phyloP scores from a whole-genome alignment of 2,888 invertebrate species.

The Epirrita christyi region DNA sequence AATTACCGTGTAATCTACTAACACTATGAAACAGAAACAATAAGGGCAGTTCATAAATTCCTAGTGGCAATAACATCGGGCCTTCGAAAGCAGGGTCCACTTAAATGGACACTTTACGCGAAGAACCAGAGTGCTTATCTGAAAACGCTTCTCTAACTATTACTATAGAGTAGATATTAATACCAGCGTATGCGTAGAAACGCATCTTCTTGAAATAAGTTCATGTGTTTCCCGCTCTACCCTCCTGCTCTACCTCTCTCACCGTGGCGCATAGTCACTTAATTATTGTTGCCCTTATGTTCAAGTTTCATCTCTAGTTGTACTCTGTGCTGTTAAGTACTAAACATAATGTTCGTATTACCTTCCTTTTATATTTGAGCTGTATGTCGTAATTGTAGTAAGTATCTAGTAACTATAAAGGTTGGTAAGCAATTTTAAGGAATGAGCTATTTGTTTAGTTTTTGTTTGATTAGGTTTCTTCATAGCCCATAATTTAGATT shows the following conservation, averaged over 20 bases:
- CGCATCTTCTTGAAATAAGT: background rate
- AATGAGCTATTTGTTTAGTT: conserved; percentile 6
- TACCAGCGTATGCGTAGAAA: conserved; percentile 1
- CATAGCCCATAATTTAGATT: background rate
- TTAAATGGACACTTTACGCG: conserved; percentile 48
- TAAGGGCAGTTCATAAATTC: conserved; percentile 50
- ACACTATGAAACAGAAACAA: conserved; percentile 36
- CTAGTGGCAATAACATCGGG: conserved; percentile 42
- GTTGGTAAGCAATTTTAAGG: conserved; percentile 15
- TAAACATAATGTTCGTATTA: conserved; percentile 40
- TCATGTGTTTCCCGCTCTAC: no score
- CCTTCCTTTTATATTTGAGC: conserved; percentile 38
- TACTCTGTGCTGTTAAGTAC: conserved; percentile 6
- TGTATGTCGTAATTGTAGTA: conserved; percentile 32
- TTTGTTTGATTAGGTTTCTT: background rate
- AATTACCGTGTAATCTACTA: conserved; percentile 37
- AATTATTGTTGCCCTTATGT: background rate
- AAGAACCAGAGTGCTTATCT: conserved; percentile 45
- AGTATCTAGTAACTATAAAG: conserved; percentile 18
- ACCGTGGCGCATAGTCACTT: no score
- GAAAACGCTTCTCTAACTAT: conserved; percentile 49
- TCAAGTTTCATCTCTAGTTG: conserved; percentile 10
- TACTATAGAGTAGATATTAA: conserved; percentile 28
- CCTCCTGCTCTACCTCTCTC: no score
- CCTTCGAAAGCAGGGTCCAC: conserved; percentile 43